A percentile compares a stretch with the other conserved stretches of the same genome.
Conservation (phyloP, 2,888 invertebrate genomes). For the Dyspetes luteomarginatus region DNA sequence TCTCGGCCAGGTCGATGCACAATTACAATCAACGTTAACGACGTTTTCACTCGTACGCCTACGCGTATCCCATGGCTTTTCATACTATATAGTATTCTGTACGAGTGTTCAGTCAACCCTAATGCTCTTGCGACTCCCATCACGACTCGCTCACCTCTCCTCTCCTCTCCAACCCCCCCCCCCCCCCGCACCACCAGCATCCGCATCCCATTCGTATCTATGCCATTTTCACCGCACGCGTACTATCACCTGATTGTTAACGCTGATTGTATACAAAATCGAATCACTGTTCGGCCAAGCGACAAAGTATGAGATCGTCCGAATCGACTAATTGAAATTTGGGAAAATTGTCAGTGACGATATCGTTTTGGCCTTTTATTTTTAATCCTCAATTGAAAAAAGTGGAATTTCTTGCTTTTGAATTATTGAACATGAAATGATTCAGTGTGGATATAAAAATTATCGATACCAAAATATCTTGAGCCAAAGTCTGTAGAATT, state of each 20-base stretch:
- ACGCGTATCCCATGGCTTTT: conserved; percentile 58
- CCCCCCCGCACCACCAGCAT: background rate
- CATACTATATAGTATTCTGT: conserved; percentile 39
- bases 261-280: conserved; percentile 63
- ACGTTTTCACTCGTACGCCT: conserved; percentile 72
- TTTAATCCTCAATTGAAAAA: no score
- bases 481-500: no score
- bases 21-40: conserved; percentile 80
- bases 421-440: no score
- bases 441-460: no score
- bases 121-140: conserved; percentile 47
- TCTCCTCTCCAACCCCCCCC: background rate
- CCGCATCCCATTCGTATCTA: conserved; percentile 36
- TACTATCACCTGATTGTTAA: conserved; percentile 64
- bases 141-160: conserved; percentile 46
- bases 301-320: conserved; percentile 12
- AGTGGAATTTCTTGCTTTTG: no score
- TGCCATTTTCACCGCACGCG: conserved; percentile 52
- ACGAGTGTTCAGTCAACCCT: conserved; percentile 35
- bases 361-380: background rate
- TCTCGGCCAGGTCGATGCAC: conserved; percentile 72
- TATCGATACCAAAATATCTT: no score
- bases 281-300: conserved; percentile 39
- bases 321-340: conserved; percentile 12
- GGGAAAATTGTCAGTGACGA: conserved; percentile 5